A percentile compares a stretch with the other conserved stretches of the same genome.
Conservation (phyloP, 1,140 invertebrate species). For the Diorhabda sublineata region DNA sequence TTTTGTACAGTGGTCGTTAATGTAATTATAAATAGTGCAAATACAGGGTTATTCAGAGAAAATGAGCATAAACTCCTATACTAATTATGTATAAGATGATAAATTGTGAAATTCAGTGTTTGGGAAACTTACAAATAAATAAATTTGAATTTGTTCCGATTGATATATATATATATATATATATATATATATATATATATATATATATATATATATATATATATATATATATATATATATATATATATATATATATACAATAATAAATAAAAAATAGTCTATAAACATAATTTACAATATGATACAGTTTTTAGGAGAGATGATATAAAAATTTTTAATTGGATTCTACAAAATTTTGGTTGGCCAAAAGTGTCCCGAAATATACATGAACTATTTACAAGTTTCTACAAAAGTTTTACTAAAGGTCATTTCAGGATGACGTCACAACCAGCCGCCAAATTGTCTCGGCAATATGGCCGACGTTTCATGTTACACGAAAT, state of each 20-base stretch:
- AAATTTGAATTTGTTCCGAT: background rate
- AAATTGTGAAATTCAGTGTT: background rate
- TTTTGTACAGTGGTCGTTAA: too few species aligned
- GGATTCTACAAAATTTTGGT: background rate
- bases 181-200: background rate
- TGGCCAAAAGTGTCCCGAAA: slow-evolving; percentile 29
- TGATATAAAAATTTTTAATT: background rate
- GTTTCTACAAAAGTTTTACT: slow-evolving; percentile 16
- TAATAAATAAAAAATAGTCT: background rate
- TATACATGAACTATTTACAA: slow-evolving; percentile 25
- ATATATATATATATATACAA: background rate
- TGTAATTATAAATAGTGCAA: background rate
- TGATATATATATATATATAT: background rate
- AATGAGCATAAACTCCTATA: background rate
- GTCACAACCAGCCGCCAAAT: background rate
- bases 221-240: background rate
- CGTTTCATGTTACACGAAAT: background rate
- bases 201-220: background rate
- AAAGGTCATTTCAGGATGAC: too few species aligned
- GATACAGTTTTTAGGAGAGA: background rate
- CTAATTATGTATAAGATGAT: background rate
- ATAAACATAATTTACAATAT: slow-evolving; percentile 1
- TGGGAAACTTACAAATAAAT: background rate
- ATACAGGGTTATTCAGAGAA: background rate
- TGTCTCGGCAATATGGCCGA: background rate